Base-by-base conservation (phyloP, 2,113 vertebrate genomes). In the Falcunculus frontatus region DNA sequence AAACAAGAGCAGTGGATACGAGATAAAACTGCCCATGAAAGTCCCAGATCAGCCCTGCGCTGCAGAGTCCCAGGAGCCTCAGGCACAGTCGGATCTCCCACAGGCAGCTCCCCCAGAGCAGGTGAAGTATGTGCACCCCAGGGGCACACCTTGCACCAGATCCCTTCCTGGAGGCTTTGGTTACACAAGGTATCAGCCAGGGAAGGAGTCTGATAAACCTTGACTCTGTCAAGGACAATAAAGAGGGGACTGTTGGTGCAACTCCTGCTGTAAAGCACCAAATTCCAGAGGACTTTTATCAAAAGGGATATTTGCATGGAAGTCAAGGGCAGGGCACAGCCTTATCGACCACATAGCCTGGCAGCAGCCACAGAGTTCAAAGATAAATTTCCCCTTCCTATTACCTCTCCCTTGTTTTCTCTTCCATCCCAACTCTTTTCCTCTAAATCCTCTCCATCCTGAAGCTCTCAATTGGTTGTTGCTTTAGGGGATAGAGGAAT, bases 261-360 rank as follows among this genome's bases (percentile, higher is more conserved):
- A 56, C 17, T 89, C 56, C 80, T 91, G 26, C 42, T 73, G 52
- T 50, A 90, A 89, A 84, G 46, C 32, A 69, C 16, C 7, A 2
- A 64, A 81, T 72, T 81, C 69, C 89, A 84, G 26, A 56, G 65
- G 9, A 87, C 62, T 81, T 50, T 41, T 25, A 57, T 82, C 87
- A 73, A 82, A 72, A 89, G 70, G 64, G 47, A 69, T 73, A 76
- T 46, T 8, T 49, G 33, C 62, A 27, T 21, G 5, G 2, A 65
- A 91, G 84, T 65, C 93, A 82, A 92, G 84, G 89, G 78, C 89
- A 92, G 44, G 50, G 64, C 53, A 76, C 5, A 3, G n/a, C 52
- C 64, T 37, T 17, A 68, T 50, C 57, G 23, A 86, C 30, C 18
- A 56, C 49, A n/a, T 29, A 82, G 70, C 46, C 74, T 23, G 19